phyloP scores from a whole-genome alignment of 2,888 invertebrate species.

The Metopia argyrocephala region DNA sequence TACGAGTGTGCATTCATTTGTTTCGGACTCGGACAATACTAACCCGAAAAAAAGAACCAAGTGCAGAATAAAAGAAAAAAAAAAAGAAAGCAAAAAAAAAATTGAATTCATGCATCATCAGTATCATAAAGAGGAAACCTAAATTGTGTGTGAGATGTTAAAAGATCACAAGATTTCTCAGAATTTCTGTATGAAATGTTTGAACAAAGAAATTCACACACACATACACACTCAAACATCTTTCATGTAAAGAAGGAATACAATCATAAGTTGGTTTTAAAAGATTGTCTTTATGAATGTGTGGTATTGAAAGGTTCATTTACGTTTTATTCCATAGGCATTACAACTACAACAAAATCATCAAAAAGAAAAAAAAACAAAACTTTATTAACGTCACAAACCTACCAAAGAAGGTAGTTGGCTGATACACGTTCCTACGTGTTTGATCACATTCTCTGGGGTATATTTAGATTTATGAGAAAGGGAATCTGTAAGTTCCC shows the following conservation, averaged over 20 bases:
- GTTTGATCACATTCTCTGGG: conserved; percentile 63
- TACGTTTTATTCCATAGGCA: conserved; percentile 20
- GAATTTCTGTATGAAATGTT: conserved; percentile 70
- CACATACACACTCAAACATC: conserved; percentile 12
- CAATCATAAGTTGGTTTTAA: neutral
- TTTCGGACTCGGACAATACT: conserved; percentile 18
- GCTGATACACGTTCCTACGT: conserved; percentile 61
- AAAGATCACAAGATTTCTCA: conserved; percentile 64
- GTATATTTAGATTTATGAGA: conserved; percentile 64
- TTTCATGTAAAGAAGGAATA: neutral
- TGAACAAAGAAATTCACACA: conserved; percentile 60
- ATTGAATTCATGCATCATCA: conserved; percentile 58
- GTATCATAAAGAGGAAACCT: conserved; percentile 62
- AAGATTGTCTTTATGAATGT: conserved; percentile 17
- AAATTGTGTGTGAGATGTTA: conserved; percentile 65
- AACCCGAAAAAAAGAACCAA: conserved; percentile 13
- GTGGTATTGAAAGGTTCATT: neutral
- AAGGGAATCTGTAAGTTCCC: neutral
- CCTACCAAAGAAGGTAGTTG: conserved; percentile 53
- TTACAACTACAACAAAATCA: conserved; percentile 4
- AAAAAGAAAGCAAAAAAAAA: conserved; percentile 7
- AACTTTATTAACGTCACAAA: conserved; percentile 55
- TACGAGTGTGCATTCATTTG: conserved; percentile 18
- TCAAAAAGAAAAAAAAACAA: conserved; percentile 9
- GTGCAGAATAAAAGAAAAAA: conserved; percentile 19